Base-by-base conservation (phyloP, 1,140 invertebrate species). In the Battus philenor region DNA sequence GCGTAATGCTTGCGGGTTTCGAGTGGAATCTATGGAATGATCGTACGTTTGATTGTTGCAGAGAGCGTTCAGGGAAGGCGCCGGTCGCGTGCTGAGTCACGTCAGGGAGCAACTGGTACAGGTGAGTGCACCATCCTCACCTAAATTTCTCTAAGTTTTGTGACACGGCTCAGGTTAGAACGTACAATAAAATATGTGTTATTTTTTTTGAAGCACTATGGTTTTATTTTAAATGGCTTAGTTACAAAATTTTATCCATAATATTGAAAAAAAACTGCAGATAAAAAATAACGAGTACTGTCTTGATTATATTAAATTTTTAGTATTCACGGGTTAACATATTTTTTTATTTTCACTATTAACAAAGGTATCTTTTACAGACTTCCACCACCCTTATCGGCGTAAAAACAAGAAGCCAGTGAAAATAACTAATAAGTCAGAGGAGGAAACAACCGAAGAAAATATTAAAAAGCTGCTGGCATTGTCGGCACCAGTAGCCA, bases 381-480 rank as follows among this genome's bases (percentile, higher is more conserved):
- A 56, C 43, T 24, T 43, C 33, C 39, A 49, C 47, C 62, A 68
- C 44, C 67, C 59, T 16, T 59, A 66, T 45, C 56, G 55, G 20
- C 43, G 16, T 29, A 72, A 60, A 16, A 60, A 50, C 20, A 66
- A 56, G 43, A 69, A 70, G 7, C 30, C 39, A 46, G 43, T 43
- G 4, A 48, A 52, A 31, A 31, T 47, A 48, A 39, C 36, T 1
- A 46, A 13, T 9, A 66, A 58, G 22, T 36, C 54, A 2, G 50
- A 53, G 10, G 59, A 63, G n/a, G 38, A 68, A n/a, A 56, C 68
- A 29, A 45, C 75, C 5, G 67, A 86, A 39, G 68, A 81, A 18
- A 88, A 87, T 59, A 65, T 88, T 2, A 64, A 72, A 47, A 87
- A 87, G 44, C 44, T 87, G 47, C 53, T 84, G 41, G 63, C 66